These are phyloP conservation scores for Caenorhabditis sp. DNA, from an alignment of 2,888 invertebrate species.

Conservation along the genomic window DNA sequence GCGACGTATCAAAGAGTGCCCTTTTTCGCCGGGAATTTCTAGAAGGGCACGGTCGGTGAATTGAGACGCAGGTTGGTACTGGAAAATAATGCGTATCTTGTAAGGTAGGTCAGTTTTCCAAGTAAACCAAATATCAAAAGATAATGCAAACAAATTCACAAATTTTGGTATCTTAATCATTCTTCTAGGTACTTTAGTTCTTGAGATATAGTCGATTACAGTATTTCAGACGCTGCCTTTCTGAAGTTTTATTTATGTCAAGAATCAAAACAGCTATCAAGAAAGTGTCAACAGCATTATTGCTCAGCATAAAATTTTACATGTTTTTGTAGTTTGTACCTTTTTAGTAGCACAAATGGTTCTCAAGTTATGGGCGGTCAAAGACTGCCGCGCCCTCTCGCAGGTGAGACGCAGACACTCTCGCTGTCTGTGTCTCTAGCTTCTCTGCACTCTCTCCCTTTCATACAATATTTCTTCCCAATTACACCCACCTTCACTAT, in stretches of 20 bases:
- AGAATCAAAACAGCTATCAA: neutral
- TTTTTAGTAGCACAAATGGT: neutral
- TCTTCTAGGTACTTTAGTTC: neutral
- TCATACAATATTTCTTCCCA: too few relatives aligned
- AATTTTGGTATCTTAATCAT: neutral
- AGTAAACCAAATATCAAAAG: neutral
- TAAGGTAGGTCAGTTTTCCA: too few relatives aligned
- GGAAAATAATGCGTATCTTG: neutral
- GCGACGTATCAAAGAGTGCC: slow-evolving; percentile 3
- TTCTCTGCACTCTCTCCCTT: too few relatives aligned
- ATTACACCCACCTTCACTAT: slow-evolving; percentile 5
- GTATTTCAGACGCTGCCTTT: too few relatives aligned
- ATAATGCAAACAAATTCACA: neutral
- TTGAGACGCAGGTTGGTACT: neutral
- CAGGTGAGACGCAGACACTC: neutral
- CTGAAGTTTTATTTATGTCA: neutral
- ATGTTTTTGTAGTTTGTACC: neutral
- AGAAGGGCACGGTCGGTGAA: slow-evolving; percentile 10
- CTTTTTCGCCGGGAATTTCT: slow-evolving; percentile 6
- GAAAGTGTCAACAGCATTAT: neutral
- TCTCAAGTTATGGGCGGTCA: neutral
- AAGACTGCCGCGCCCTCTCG: neutral
- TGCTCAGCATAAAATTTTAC: neutral
- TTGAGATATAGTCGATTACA: neutral
- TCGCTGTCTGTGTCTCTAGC: neutral